Base-by-base conservation (phyloP, 2,888 invertebrate genomes). In the Drosophila flavopinicola region DNA sequence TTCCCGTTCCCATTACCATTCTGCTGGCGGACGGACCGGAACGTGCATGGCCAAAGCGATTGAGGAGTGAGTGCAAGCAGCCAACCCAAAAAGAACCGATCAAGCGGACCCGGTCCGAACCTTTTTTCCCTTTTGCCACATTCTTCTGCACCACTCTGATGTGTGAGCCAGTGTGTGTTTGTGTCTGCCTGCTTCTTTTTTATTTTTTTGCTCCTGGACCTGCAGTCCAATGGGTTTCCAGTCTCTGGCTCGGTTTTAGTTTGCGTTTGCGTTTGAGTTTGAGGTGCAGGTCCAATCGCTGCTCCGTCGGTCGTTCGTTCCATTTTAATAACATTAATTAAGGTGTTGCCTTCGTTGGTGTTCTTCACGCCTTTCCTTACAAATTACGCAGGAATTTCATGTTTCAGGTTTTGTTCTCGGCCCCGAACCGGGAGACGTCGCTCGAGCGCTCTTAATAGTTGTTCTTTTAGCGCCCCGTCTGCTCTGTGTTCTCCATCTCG, bases 321-420 rank as follows among this genome's bases (percentile, higher is more conserved):
- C 86, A 88, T 88, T 89, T 89, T 90, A 90, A 90, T 90, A 89
- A 90, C 90, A 90, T 90, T 90, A 90, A 90, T 90, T 90, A 90
- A 89, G 89, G 89, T 89, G 89, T 90, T 90, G 90, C 90, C 91
- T 90, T 90, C 91, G 91, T 91, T 91, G 91, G 91, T 91, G 91
- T 91, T 91, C 91, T 91, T 91, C 91, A 91, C 91, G 91, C 91
- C 91, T 91, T 88, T 88, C 88, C 87, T 86, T 89, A 89, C 89
- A 91, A 91, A 91, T 91, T 91, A 90, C 90, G 90, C 84, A 89
- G 90, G 90, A 90, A 91, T 91, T 90, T 90, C 89, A 87, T 90
- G 90, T 90, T 88, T 86, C 84, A 84, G 84, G 84, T 83, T 80
- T 79, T 79, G 67, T 85, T 85, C 61, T 68, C 47, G 57, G 63